Percentiles rank a stretch among this genome's conserved stretches.
Evolutionary conservation across 2,888 invertebrate species (phyloP).

Genomic region (Drosophila colorata): DNA sequence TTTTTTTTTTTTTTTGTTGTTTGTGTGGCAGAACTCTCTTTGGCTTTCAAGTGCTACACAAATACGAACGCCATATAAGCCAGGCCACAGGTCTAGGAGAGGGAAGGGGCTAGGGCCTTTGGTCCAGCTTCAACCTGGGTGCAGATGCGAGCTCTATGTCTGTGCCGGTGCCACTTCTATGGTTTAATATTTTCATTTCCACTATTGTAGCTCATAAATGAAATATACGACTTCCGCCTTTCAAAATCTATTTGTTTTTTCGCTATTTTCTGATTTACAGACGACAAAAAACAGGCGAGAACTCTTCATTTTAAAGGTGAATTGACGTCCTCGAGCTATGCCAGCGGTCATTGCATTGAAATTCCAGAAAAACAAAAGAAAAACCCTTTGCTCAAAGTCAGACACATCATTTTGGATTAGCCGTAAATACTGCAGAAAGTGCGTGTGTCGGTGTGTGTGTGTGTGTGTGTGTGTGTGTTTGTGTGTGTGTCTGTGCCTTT

Average conservation of each 20-base stretch:
- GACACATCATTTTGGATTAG: constrained; percentile 78
- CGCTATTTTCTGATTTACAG: constrained; percentile 25
- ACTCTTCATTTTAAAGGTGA: constrained; percentile 66
- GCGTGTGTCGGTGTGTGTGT: constrained; percentile 23
- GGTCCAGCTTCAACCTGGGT: constrained; percentile 10
- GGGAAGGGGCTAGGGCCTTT: no score
- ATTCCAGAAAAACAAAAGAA: constrained; percentile 19
- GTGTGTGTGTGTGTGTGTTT: no score
- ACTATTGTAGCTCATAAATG: constrained; percentile 69
- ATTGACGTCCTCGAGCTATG: constrained; percentile 56
- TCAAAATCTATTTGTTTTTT: constrained; percentile 9
- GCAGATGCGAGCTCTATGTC: background rate
- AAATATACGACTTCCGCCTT: constrained; percentile 69
- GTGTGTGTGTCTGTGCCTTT: constrained; percentile 22
- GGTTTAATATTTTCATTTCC: constrained; percentile 79
- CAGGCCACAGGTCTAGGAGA: background rate
- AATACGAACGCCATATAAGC: constrained; percentile 20
- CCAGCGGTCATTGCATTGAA: constrained; percentile 66
- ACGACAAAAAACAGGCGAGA: constrained; percentile 38
- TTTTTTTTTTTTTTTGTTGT: background rate
- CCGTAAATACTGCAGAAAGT: constrained; percentile 59
- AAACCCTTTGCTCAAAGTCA: constrained; percentile 54
- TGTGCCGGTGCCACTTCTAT: constrained; percentile 55
- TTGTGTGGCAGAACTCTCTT: background rate
- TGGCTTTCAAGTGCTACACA: constrained; percentile 38